These are phyloP conservation scores for Nomada lathburiana DNA, from an alignment of 2,888 invertebrate species.

Conservation along the genomic window DNA sequence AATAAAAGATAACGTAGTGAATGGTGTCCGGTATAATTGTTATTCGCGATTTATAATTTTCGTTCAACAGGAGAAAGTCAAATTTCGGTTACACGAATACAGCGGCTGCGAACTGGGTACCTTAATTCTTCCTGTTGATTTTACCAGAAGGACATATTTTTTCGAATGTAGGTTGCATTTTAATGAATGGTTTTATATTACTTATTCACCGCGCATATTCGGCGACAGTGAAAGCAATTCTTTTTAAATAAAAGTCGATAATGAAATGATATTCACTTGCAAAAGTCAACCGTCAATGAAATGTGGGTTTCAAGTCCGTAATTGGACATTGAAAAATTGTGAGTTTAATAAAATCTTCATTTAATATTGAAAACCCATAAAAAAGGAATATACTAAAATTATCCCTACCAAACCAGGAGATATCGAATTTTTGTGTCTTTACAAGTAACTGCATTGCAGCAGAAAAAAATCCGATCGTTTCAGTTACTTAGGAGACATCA, in stretches of 20 bases:
- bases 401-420: no score
- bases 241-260: not conserved
- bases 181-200: not conserved
- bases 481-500: no score
- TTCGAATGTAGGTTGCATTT: conserved; percentile 2
- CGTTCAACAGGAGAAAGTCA: not conserved
- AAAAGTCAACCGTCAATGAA: not conserved
- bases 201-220: not conserved
- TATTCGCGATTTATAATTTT: not conserved
- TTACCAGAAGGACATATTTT: not conserved
- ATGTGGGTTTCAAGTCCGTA: not conserved
- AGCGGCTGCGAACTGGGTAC: not conserved
- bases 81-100: not conserved
- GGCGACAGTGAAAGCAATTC: not conserved
- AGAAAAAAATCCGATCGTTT: no score
- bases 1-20: no score
- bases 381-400: no score
- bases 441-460: no score
- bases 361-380: not conserved
- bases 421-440: no score
- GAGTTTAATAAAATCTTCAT: not conserved
- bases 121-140: not conserved
- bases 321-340: not conserved
- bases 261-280: not conserved
- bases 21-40: no score